Conservation (phyloP, 2,888 invertebrate species). For the Eupithecia tripunctaria region DNA sequence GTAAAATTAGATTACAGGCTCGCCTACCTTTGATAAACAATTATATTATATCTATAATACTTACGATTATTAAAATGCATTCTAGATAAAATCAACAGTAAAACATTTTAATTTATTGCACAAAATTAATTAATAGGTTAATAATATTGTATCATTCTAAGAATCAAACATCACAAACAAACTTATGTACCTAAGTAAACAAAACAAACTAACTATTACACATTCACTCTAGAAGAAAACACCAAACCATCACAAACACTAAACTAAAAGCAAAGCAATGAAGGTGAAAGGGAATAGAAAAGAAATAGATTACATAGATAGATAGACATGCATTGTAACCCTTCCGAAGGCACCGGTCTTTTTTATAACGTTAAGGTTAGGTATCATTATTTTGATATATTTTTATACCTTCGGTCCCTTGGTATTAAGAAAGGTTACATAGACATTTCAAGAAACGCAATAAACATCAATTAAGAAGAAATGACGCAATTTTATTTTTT, state of each 20-base stretch:
- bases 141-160: neutral
- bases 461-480: neutral
- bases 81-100: slow-evolving; percentile 11
- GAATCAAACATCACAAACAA: neutral
- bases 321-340: slow-evolving; percentile 29
- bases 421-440: slow-evolving; percentile 28
- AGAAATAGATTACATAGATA: slow-evolving; percentile 28
- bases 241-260: slow-evolving; percentile 33
- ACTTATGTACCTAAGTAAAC: neutral
- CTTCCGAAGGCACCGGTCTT: slow-evolving; percentile 19
- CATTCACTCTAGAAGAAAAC: slow-evolving; percentile 24
- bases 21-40: slow-evolving; percentile 21
- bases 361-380: slow-evolving; percentile 8
- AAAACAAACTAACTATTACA: slow-evolving; percentile 16
- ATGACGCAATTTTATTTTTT: slow-evolving; percentile 10
- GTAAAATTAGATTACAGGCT: slow-evolving; percentile 21
- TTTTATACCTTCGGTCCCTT: slow-evolving; percentile 12
- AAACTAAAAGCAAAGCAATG: slow-evolving; percentile 64
- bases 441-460: slow-evolving; percentile 25
- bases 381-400: slow-evolving; percentile 17
- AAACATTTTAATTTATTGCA: too few species aligned
- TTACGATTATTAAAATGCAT: slow-evolving; percentile 3
- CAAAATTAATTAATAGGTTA: neutral
- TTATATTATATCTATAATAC: slow-evolving; percentile 16
- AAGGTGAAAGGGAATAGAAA: slow-evolving; percentile 54